Base-by-base conservation (phyloP, 2,113 vertebrate species). In the Sphyrna mokarran region DNA sequence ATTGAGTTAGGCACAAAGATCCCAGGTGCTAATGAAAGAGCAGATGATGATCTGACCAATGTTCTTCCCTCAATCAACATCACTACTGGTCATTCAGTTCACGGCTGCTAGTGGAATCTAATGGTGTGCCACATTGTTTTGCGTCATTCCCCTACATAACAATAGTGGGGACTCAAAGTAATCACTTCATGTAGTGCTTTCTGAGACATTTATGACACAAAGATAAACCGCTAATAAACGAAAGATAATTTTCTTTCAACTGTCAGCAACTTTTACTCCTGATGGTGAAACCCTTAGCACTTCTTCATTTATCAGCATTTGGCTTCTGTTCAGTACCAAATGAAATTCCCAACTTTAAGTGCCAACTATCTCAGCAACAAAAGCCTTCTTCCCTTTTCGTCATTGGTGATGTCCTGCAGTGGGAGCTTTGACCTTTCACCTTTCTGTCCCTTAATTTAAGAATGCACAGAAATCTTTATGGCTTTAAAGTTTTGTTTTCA, bases 401-500 rank as follows among this genome's bases (percentile, higher is more conserved):
- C n/a, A 7, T 7, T 37, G 33, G 61, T 40, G 61, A 66, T 66
- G 58, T 20, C 89, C 61, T 93, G 61, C 61, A 93, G 20, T 37
- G 61, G 33, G 18, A 61, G n/a, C 63, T n/a, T 66, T 93, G 89
- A 93, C 58, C 61, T 93, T 93, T 93, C 29, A 37, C 20, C 89
- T 22, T 93, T 29, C 87, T 37, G 72, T 76, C 16, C 22, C 61
- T 37, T 33, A 93, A 37, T n/a, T 66, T 66, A 66, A 43, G 3
- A n/a, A 91, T n/a, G n/a, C 18, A 2, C 68, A 48, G 93, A 95
- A 72, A 43, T 54, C 37, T 0, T 48, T 72, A 40, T 7, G 48
- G 2, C 8, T 69, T 94, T 70, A 48, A 93, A 93, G 48, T 95
- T 76, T 95, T 76, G 85, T 96, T 97, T 97, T 97, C 96, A 97